These are phyloP conservation scores for Caenorhabditis macrosperma DNA, from an alignment of 2,888 invertebrate species.

Conservation along the genomic window DNA sequence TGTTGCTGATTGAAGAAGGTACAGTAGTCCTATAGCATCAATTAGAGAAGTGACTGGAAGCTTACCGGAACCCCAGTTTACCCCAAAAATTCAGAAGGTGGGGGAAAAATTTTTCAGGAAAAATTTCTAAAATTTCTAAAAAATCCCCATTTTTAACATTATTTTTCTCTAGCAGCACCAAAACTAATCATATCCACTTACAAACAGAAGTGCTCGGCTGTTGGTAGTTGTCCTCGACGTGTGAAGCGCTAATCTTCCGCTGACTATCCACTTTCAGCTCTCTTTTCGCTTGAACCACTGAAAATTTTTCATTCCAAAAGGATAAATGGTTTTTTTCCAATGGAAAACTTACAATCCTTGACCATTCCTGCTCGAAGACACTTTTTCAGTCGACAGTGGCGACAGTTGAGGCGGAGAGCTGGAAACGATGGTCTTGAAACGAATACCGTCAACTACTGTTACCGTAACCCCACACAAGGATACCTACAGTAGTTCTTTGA, in stretches of 20 bases:
- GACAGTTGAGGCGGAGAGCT: conserved; percentile 50
- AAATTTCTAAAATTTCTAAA: no score
- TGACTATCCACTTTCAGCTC: conserved; percentile 9
- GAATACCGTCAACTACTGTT: no score
- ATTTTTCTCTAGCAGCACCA: no score
- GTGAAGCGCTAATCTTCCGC: neutral
- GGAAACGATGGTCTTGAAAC: neutral
- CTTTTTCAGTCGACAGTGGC: conserved; percentile 42
- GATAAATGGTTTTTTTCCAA: no score
- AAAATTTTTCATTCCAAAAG: conserved; percentile 11
- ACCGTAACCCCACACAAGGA: no score
- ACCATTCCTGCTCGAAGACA: conserved; percentile 47
- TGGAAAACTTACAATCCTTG: conserved; percentile 48
- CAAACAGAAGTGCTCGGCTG: conserved; percentile 20
- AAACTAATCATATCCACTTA: neutral
- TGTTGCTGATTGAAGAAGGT: conserved; percentile 7
- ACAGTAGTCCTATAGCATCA: no score
- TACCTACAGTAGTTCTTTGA: no score
- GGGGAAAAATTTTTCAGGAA: no score
- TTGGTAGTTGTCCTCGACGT: neutral
- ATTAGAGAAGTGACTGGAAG: no score
- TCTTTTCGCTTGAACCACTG: conserved; percentile 59
- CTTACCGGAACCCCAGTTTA: no score
- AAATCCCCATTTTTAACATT: no score
- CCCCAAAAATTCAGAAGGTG: no score